Percentiles rank a stretch among this genome's conserved stretches.
These are phyloP conservation scores for Bolborhynchus lineola DNA, from an alignment of 2,113 vertebrate species.

Conservation along the genomic window DNA sequence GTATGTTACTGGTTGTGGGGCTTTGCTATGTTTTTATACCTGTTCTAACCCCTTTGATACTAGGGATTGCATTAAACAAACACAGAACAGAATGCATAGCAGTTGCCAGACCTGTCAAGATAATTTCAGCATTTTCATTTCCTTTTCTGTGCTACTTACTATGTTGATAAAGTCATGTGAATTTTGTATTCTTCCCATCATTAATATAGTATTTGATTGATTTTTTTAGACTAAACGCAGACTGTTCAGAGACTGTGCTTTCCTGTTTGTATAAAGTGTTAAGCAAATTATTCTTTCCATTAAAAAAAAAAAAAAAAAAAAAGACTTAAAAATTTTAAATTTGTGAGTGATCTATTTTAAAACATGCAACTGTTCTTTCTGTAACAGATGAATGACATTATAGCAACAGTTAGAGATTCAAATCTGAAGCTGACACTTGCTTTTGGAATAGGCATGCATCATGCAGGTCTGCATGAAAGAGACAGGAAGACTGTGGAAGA, in stretches of 20 bases:
- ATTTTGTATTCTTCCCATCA: neutral
- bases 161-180: neutral
- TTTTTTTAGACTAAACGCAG: neutral
- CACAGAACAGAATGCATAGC: constrained; percentile 12
- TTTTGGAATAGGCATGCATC: constrained; percentile 97
- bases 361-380: neutral
- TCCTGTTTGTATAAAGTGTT: neutral
- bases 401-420: constrained; percentile 88
- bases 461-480: constrained; percentile 92
- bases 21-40: constrained; percentile 9
- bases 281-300: neutral
- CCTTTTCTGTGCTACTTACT: neutral
- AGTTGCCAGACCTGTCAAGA: constrained; percentile 14
- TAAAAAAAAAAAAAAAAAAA: neutral
- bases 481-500: constrained; percentile 97
- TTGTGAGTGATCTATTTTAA: neutral
- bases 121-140: constrained; percentile 51
- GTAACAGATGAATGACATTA: constrained; percentile 89
- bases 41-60: constrained; percentile 26
- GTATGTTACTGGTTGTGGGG: neutral
- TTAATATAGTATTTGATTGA: neutral
- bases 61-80: constrained; percentile 45
- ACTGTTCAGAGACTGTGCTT: neutral
- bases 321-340: neutral
- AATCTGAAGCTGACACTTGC: constrained; percentile 96